Evolutionary conservation across 2,797 vertebrate genomes (phyloP), one percentile per base, ranked within the genome.

Genomic region (Telmatherina bonti): DNA sequence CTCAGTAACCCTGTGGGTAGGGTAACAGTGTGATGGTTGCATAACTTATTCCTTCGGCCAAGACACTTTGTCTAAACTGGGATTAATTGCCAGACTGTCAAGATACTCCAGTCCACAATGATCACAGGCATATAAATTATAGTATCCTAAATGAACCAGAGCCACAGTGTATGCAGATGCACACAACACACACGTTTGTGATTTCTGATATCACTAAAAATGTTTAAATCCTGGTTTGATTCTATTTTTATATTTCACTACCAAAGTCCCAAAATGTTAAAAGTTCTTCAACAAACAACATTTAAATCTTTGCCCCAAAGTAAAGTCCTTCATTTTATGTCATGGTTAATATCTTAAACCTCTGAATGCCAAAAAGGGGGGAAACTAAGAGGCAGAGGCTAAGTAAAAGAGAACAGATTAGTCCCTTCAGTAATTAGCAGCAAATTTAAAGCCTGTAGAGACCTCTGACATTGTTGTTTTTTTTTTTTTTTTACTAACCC

Each of bases 81-180:
- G 73, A 87, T 86, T 86, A 65, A 87, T 86, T 78, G 78, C 68
- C 61, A 65, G 54, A 82, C 74, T 79, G 79, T 84, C 84, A 87
- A 76, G 60, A 76, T 63, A 62, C 62, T 62, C 45, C 55, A 62
- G 55, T 76, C 29, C 63, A 66, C 61, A 82, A 57, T 56, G 67
- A 66, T 67, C 58, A 45, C 60, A 62, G 31, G 43, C 68, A 57
- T 60, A 81, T 65, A 55, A 77, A 70, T 56, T 77, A 68, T 41
- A 55, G 22, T 33, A 67, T 72, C 47, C 10, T 24, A 60, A 80
- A 74, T 62, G 20, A 24, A 68, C 10, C 1, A 29, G 22, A 49
- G 35, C 18, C n/a, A 16, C 20, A 56, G 45, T 67, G 11, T 51
- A 27, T 29, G 15, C 22, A 35, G 7, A 55, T 7, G 7, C 31